Conservation (phyloP, 2,888 invertebrate genomes). For the Prosopocoilus inquinatus region DNA sequence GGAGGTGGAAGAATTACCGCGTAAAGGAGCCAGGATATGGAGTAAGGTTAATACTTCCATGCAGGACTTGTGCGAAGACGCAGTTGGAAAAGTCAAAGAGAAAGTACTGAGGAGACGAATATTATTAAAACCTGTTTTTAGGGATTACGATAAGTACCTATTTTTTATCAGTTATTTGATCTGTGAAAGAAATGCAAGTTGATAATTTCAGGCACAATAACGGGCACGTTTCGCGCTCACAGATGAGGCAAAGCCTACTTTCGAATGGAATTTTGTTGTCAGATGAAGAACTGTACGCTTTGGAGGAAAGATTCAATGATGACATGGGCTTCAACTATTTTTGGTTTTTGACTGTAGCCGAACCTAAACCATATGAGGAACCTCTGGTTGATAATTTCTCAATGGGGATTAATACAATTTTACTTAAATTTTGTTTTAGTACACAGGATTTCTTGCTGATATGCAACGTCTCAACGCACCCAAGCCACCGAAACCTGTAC, state of each 20-base stretch:
- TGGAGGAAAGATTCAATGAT: slow-evolving; percentile 70
- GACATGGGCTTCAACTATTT: slow-evolving; percentile 75
- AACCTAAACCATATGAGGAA: slow-evolving; percentile 47
- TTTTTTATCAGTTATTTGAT: slow-evolving; percentile 13
- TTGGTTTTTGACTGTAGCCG: slow-evolving; percentile 66
- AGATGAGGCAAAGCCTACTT: slow-evolving; percentile 69
- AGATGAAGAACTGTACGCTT: slow-evolving; percentile 63
- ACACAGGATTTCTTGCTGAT: slow-evolving; percentile 43
- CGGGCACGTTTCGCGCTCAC: slow-evolving; percentile 69
- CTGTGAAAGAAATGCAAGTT: neutral
- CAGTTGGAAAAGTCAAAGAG: slow-evolving; percentile 61
- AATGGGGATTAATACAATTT: neutral
- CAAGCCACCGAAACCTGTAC: slow-evolving; percentile 35
- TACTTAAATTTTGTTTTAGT: slow-evolving; percentile 33
- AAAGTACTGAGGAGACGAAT: slow-evolving; percentile 62
- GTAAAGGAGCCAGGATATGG: slow-evolving; percentile 55
- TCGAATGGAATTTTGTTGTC: slow-evolving; percentile 66
- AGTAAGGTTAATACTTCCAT: slow-evolving; percentile 39
- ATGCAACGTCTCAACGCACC: slow-evolving; percentile 47
- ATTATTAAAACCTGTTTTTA: slow-evolving; percentile 66
- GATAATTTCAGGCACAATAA: slow-evolving; percentile 58
- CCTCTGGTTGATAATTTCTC: slow-evolving; percentile 42
- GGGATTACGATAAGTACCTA: slow-evolving; percentile 70
- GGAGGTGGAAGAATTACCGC: slow-evolving; percentile 53
- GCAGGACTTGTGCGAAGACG: slow-evolving; percentile 60